These are phyloP conservation scores for Drosophila yakuba DNA, from an alignment of 1,140 invertebrate species.

Conservation along the genomic window DNA sequence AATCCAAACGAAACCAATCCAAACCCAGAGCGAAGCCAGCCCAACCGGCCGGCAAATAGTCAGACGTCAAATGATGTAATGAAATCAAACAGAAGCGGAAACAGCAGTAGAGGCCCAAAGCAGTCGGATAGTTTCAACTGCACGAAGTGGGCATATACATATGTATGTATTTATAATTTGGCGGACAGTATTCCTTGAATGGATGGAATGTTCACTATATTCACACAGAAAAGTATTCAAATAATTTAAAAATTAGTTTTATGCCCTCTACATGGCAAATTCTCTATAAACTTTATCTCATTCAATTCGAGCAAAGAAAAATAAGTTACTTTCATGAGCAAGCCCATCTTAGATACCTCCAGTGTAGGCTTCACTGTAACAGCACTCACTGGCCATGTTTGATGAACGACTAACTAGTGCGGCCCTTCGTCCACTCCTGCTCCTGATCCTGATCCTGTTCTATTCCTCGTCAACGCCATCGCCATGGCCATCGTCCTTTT, in stretches of 20 bases:
- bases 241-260: neutral
- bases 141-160: constrained; percentile 29
- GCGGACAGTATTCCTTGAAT: constrained; percentile 1
- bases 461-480: neutral
- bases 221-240: neutral
- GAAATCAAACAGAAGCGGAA: constrained; percentile 74
- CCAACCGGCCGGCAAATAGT: constrained; percentile 74
- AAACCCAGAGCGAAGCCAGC: constrained; percentile 14
- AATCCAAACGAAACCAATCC: constrained; percentile 18
- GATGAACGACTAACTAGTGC: constrained; percentile 69
- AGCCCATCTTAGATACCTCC: neutral
- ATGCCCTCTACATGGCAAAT: too few species aligned
- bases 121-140: constrained; percentile 25
- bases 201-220: too few species aligned
- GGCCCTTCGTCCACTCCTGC: constrained; percentile 23
- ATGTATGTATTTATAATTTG: constrained; percentile 7
- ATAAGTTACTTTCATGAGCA: too few species aligned
- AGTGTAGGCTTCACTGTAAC: constrained; percentile 12
- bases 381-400: constrained; percentile 52
- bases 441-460: neutral
- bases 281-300: too few species aligned
- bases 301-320: too few species aligned
- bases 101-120: constrained; percentile 16
- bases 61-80: constrained; percentile 81
- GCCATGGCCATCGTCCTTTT: neutral